phyloP scores from a whole-genome alignment of 1,140 invertebrate species.

The Drosophila persimilis region DNA sequence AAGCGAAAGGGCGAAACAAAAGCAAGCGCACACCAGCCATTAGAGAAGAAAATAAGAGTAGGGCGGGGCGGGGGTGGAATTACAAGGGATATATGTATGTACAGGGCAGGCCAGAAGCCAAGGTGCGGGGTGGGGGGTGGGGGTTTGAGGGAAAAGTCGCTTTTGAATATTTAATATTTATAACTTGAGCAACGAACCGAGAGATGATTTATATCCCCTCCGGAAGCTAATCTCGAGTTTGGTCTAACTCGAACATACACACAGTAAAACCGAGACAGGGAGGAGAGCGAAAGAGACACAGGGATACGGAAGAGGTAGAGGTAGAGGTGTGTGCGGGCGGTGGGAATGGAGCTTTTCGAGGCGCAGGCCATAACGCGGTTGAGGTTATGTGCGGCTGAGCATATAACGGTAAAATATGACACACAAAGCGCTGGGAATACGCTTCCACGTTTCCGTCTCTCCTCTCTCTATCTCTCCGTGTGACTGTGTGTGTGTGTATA shows the following conservation, averaged over 20 bases:
- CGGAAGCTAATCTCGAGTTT: constrained; percentile 78
- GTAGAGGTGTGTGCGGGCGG: constrained; percentile 12
- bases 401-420: constrained; percentile 51
- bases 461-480: constrained; percentile 15
- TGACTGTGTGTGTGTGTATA: constrained; percentile 11
- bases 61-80: constrained; percentile 25
- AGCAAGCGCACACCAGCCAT: constrained; percentile 37
- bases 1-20: constrained; percentile 70
- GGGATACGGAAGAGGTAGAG: constrained; percentile 4
- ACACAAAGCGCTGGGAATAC: constrained; percentile 24
- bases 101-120: constrained; percentile 12
- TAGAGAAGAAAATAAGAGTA: constrained; percentile 8
- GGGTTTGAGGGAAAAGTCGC: constrained; percentile 46
- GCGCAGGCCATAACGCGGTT: constrained; percentile 49
- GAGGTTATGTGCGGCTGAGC: constrained; percentile 56
- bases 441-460: constrained; percentile 8
- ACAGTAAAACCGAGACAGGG: constrained; percentile 12
- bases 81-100: not conserved
- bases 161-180: constrained; percentile 81
- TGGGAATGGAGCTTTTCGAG: constrained; percentile 46
- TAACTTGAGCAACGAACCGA: constrained; percentile 78
- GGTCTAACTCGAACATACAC: constrained; percentile 54
- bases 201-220: constrained; percentile 79
- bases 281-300: constrained; percentile 6
- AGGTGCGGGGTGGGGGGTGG: not conserved